Conservation (phyloP, 2,888 invertebrate species). For the Sipunculus nudus region DNA sequence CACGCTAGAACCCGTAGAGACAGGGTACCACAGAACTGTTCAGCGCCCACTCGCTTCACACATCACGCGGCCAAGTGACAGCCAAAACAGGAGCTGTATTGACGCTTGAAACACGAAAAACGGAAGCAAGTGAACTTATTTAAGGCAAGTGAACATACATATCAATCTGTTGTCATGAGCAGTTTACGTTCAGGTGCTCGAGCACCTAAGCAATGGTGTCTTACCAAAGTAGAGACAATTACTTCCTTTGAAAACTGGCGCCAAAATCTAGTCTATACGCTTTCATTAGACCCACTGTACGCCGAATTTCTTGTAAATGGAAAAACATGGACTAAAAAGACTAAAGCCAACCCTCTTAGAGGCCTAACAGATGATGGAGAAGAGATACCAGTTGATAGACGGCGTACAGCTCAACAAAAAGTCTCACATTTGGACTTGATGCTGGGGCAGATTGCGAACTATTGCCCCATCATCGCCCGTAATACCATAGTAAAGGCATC, state of each 20-base stretch:
- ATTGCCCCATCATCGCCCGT: constrained; percentile 17
- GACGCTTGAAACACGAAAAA: too few relatives aligned
- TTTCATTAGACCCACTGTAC: constrained; percentile 32
- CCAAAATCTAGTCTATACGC: constrained; percentile 29
- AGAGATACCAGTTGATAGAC: constrained; percentile 1
- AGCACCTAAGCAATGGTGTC: constrained; percentile 39
- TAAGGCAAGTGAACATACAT: too few relatives aligned
- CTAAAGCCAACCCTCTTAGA: constrained; percentile 12
- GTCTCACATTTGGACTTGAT: constrained; percentile 29
- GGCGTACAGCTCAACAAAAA: constrained; percentile 29
- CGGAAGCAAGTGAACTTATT: too few relatives aligned
- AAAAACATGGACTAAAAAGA: constrained; percentile 27
- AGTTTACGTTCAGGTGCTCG: too few relatives aligned
- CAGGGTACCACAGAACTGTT: too few relatives aligned
- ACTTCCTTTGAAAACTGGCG: constrained; percentile 38
- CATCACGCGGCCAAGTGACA: too few relatives aligned
- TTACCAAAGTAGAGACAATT: constrained; percentile 35
- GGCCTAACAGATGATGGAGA: constrained; percentile 30
- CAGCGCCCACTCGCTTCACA: too few relatives aligned
- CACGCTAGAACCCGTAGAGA: too few relatives aligned
- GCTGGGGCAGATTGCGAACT: constrained; percentile 38
- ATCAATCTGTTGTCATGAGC: too few relatives aligned
- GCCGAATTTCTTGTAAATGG: constrained; percentile 29
- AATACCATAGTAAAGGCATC: constrained; percentile 18
- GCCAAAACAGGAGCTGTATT: too few relatives aligned